These are phyloP conservation scores for Parnassius apollo DNA, from an alignment of 2,888 invertebrate genomes.

Conservation along the genomic window DNA sequence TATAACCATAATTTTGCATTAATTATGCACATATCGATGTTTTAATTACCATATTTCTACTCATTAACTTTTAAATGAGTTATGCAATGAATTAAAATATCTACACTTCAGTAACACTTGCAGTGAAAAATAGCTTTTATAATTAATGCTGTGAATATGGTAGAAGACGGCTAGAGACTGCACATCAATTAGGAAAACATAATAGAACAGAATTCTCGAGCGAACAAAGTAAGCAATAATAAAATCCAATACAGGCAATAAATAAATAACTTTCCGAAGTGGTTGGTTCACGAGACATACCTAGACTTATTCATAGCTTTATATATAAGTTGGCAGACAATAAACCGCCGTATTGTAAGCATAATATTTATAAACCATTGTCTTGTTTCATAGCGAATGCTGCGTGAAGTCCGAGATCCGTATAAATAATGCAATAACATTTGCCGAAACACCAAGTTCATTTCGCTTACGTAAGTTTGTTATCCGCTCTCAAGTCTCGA, in stretches of 20 bases:
- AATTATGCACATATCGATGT: no score
- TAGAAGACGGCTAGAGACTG: slow-evolving; percentile 15
- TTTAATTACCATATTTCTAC: neutral
- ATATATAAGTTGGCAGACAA: slow-evolving; percentile 37
- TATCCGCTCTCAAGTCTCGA: slow-evolving; percentile 28
- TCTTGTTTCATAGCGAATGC: slow-evolving; percentile 35
- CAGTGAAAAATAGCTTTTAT: slow-evolving; percentile 27
- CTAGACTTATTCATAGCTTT: slow-evolving; percentile 21
- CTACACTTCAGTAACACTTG: slow-evolving; percentile 24
- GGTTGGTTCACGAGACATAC: slow-evolving; percentile 14
- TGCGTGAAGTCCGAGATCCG: slow-evolving; percentile 37
- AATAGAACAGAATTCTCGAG: slow-evolving; percentile 21
- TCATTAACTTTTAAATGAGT: slow-evolving; percentile 21
- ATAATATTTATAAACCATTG: slow-evolving; percentile 35
- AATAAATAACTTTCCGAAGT: slow-evolving; percentile 28
- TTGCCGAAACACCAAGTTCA: slow-evolving; percentile 33
- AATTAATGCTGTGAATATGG: slow-evolving; percentile 22
- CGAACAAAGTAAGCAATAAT: slow-evolving; percentile 20
- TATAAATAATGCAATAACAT: slow-evolving; percentile 49
- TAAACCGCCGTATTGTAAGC: slow-evolving; percentile 41
- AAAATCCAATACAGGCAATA: slow-evolving; percentile 25
- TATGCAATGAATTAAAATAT: neutral
- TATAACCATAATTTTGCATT: no score
- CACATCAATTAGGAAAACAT: slow-evolving; percentile 24
- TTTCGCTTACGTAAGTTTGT: slow-evolving; percentile 35